Conservation (phyloP, 2,113 vertebrate species). For the Grammomys surdaster region DNA sequence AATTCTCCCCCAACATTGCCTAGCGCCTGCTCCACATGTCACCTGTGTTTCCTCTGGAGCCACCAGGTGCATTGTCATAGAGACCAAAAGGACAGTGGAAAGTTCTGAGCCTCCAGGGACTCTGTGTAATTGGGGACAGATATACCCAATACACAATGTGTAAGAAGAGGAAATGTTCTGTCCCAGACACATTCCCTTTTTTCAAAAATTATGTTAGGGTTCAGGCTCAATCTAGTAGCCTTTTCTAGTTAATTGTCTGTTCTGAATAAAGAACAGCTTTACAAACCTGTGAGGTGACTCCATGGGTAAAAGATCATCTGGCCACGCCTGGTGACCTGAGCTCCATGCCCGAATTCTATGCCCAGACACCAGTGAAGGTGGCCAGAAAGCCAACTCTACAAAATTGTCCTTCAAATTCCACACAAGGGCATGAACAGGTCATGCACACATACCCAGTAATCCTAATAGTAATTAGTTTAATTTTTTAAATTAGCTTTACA, state of each 20-base stretch:
- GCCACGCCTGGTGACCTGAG: not conserved
- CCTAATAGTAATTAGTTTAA: not conserved
- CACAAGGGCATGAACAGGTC: not conserved
- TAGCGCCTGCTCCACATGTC: not conserved
- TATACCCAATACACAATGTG: not conserved
- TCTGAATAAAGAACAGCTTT: not conserved
- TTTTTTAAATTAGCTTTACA: not conserved
- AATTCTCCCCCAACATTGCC: not conserved
- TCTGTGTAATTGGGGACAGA: constrained; percentile 50
- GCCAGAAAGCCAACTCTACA: not conserved
- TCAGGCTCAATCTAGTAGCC: not conserved
- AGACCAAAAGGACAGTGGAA: constrained; percentile 72
- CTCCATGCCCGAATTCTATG: too few relatives aligned
- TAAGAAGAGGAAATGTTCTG: constrained; percentile 63
- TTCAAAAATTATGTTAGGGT: not conserved
- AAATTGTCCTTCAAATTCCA: not conserved
- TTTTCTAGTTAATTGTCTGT: not conserved
- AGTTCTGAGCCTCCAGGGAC: constrained; percentile 71
- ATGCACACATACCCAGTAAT: not conserved
- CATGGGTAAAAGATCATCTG: not conserved
- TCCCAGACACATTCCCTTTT: constrained; percentile 25
- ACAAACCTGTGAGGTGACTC: not conserved
- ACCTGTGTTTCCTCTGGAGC: constrained; percentile 58
- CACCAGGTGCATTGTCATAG: constrained; percentile 71
- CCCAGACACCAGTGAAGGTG: not conserved